These are phyloP conservation scores for Halcyon leucocephala DNA, from an alignment of 2,797 vertebrate genomes.

Conservation along the genomic window DNA sequence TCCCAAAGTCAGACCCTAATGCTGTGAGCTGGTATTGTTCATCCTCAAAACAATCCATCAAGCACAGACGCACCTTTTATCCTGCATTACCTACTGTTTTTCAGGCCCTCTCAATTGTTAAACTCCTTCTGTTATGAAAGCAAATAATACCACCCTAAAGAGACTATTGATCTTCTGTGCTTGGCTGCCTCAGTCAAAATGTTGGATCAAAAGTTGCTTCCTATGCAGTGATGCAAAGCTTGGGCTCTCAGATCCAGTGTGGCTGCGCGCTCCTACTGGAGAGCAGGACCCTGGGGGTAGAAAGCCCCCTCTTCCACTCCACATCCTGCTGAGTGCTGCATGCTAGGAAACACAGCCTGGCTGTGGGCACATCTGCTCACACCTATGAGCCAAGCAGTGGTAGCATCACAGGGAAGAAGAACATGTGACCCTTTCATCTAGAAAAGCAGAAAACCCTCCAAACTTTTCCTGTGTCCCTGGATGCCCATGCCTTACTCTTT, in stretches of 20 bases:
- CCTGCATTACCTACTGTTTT: not conserved
- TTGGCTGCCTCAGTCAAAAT: not conserved
- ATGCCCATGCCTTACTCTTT: not conserved
- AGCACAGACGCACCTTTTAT: not conserved
- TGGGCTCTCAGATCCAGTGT: not conserved
- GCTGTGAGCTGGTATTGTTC: not conserved
- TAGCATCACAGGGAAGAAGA: not conserved
- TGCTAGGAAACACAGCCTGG: not conserved
- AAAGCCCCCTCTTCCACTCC: not conserved
- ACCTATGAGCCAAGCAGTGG: not conserved
- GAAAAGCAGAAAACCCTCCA: not conserved
- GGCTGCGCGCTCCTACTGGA: not conserved
- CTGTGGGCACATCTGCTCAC: not conserved
- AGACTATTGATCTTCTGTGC: not conserved
- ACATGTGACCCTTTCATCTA: not conserved
- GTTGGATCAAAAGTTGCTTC: rapidly evolving
- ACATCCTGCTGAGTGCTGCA: not conserved
- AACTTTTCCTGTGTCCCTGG: not conserved
- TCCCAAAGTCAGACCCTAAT: not conserved
- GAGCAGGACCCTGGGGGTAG: not conserved
- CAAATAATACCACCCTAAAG: not conserved
- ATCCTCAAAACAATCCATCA: not conserved
- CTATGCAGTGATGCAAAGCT: not conserved
- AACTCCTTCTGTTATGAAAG: not conserved
- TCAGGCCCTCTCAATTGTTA: not conserved